Conservation (phyloP, 2,797 vertebrate genomes). For the Nannoperca australis region DNA sequence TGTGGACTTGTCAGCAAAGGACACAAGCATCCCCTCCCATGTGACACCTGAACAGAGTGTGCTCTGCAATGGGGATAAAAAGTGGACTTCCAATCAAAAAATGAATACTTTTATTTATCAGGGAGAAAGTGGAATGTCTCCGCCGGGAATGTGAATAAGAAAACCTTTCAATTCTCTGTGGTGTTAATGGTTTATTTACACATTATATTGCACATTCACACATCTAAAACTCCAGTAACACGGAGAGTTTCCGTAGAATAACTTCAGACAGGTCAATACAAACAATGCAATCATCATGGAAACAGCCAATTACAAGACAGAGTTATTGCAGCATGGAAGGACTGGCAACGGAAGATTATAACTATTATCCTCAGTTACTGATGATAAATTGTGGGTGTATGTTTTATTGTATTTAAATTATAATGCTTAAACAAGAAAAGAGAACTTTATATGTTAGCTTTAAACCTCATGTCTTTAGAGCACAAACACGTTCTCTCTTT, state of each 20-base stretch:
- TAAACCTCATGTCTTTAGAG: constrained; percentile 30
- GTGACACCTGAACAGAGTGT: constrained; percentile 4
- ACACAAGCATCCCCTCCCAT: constrained; percentile 14
- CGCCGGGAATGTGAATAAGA: constrained; percentile 25
- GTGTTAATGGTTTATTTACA: constrained; percentile 50
- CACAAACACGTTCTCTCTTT: constrained; percentile 33
- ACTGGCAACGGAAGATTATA: constrained; percentile 36
- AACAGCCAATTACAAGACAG: constrained; percentile 52
- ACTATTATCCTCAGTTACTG: constrained; percentile 39
- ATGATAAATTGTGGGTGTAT: constrained; percentile 1
- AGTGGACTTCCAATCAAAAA: constrained; percentile 27
- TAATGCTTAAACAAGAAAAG: constrained; percentile 25
- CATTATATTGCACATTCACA: constrained; percentile 27
- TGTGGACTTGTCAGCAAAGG: background rate
- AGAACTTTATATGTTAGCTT: constrained; percentile 31
- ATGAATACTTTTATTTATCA: constrained; percentile 45
- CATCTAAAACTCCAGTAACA: constrained; percentile 35
- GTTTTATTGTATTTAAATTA: constrained; percentile 34
- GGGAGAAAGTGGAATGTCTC: constrained; percentile 15
- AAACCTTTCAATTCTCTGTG: constrained; percentile 26
- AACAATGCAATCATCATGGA: constrained; percentile 47
- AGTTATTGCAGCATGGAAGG: constrained; percentile 26
- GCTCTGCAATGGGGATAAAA: constrained; percentile 12
- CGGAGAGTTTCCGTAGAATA: constrained; percentile 34
- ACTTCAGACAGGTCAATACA: constrained; percentile 27